A percentile compares a stretch with the other conserved stretches of the same genome.
Evolutionary conservation across 2,113 vertebrate genomes (phyloP).

Genomic region (Panthera tigris): DNA sequence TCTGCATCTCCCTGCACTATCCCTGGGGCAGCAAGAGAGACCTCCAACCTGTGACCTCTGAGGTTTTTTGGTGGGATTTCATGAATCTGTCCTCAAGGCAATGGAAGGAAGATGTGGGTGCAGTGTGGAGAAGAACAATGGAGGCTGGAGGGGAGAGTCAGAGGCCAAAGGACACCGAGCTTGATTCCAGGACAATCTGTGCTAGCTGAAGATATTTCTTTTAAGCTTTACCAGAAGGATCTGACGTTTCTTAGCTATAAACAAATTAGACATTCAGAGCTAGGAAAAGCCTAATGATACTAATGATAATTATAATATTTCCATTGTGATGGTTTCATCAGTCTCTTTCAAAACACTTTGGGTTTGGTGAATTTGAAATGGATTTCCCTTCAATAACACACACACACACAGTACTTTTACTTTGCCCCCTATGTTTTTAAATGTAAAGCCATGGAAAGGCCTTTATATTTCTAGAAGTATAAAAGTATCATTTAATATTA

Average conservation of each 20-base stretch:
- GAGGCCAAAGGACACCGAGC: background rate
- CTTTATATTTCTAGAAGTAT: background rate
- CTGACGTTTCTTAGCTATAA: background rate
- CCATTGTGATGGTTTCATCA: background rate
- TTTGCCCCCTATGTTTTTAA: background rate
- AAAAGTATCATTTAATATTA: background rate
- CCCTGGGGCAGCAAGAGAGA: fast-evolving
- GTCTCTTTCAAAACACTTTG: background rate
- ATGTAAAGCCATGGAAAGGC: background rate
- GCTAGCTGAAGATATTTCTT: background rate
- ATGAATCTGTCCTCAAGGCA: background rate
- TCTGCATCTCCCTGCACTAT: fast-evolving
- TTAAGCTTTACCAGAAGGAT: background rate
- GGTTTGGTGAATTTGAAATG: background rate
- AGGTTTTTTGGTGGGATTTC: background rate
- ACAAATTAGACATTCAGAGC: background rate
- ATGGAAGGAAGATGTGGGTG: background rate
- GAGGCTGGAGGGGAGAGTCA: background rate
- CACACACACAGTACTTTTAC: background rate
- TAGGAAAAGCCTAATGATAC: background rate
- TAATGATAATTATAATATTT: background rate
- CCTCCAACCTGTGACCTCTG: fast-evolving
- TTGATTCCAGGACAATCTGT: background rate
- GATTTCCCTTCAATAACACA: background rate
- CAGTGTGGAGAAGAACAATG: background rate